Base-by-base conservation (phyloP, 2,113 vertebrate species). In the Passer montanus region DNA sequence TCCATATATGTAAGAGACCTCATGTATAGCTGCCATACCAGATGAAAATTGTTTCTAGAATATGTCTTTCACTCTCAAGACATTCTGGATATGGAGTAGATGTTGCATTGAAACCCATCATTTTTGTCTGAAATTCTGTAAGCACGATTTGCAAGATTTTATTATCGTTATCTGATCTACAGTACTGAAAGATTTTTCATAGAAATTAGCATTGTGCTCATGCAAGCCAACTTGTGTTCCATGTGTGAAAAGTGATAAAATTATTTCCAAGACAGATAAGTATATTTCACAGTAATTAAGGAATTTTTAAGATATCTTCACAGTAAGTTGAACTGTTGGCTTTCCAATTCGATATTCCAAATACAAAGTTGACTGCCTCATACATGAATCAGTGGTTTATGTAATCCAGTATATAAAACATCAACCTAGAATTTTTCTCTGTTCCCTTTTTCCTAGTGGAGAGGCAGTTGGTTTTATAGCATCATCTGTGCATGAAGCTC, bases 401-500 rank as follows among this genome's bases (percentile, higher is more conserved):
- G 23, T 35, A 92, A 84, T 16, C 8, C 17, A 79, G 62, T 47
- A 28, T 7, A 13, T 30, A 69, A 60, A 31, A 47, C 5, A 78
- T n/a, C 55, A 89, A 60, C 28, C 24, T 68, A 21, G 41, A 81
- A 87, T 94, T 94, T 85, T 84, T 23, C 56, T 90, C 74, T 81
- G 15, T 52, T 91, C n/a, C 83, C n/a, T 31, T 30, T 64, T 80
- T 60, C 50, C 52, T 84, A 47, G 27, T 74, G 67, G 39, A 76
- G 72, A 91, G 21, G 44, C 41, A 28, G 13, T 74, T 72, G 16
- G 43, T 89, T 47, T 62, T 94, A 47, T 77, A 91, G 49, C 55
- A 87, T 90, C 44, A 82, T 87, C 86, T 91, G 37, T 91, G 79
- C 72, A 18, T 90, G 55, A 93, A 96, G 33, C 76, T 74, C 55